phyloP scores from a whole-genome alignment of 2,113 vertebrate genomes.

The Monopterus albus region DNA sequence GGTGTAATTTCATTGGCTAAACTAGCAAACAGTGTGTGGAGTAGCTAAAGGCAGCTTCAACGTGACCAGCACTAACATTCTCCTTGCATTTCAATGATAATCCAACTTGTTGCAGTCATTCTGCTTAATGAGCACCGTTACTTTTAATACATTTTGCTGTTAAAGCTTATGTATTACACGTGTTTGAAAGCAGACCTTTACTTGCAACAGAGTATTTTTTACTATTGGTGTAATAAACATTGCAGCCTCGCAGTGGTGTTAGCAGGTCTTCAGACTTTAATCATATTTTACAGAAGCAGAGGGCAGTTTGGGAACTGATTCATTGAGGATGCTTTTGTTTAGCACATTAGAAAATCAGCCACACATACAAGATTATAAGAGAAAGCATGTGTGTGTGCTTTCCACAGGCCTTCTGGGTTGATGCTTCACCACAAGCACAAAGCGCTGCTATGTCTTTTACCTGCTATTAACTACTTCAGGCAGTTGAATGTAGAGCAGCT shows the following conservation, averaged over 20 bases:
- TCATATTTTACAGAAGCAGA: slow-evolving; percentile 9
- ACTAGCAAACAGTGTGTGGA: too few species aligned
- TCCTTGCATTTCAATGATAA: too few species aligned
- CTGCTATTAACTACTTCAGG: slow-evolving; percentile 17
- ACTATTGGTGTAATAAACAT: neutral
- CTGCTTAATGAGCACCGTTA: too few species aligned
- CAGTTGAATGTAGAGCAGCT: slow-evolving; percentile 15
- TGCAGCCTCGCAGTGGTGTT: slow-evolving; percentile 7
- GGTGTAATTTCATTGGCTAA: too few species aligned
- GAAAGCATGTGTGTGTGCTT: slow-evolving; percentile 56
- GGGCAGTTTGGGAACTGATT: slow-evolving; percentile 28
- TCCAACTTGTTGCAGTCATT: too few species aligned
- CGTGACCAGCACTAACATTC: too few species aligned
- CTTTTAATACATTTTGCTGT: too few species aligned
- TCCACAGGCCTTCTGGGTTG: slow-evolving; percentile 38
- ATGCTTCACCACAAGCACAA: slow-evolving; percentile 39
- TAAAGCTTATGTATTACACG: too few species aligned
- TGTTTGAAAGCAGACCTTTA: too few species aligned
- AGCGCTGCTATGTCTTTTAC: slow-evolving; percentile 38
- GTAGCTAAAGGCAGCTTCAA: too few species aligned
- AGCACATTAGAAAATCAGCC: slow-evolving; percentile 32
- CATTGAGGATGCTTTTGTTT: slow-evolving; percentile 59
- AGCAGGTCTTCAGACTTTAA: neutral
- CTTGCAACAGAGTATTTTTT: too few species aligned
- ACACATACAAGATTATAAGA: slow-evolving; percentile 33